Percentiles rank a stretch among this genome's conserved stretches.
These are phyloP conservation scores for Lasiurus borealis DNA, from an alignment of 2,113 vertebrate genomes.

Conservation along the genomic window DNA sequence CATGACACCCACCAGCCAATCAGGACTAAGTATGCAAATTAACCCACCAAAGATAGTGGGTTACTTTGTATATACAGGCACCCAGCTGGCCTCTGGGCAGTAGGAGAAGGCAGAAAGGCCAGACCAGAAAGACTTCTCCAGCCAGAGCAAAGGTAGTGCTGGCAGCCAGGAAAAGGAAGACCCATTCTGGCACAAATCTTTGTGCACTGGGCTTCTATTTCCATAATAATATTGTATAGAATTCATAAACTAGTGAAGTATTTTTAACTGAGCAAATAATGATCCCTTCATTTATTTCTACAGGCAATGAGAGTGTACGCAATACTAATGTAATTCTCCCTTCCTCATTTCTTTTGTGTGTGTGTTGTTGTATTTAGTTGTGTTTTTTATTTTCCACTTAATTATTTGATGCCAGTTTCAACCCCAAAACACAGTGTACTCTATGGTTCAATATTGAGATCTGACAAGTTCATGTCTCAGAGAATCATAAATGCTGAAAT, in stretches of 20 bases:
- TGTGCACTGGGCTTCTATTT: no score
- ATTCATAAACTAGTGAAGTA: background rate
- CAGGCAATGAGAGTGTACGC: background rate
- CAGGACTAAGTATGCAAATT: no score
- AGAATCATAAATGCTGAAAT: background rate
- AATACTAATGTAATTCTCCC: rapidly evolving
- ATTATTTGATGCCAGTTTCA: background rate
- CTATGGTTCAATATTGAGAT: background rate
- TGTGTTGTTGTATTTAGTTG: background rate
- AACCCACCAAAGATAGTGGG: no score
- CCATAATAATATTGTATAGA: background rate
- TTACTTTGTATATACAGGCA: no score
- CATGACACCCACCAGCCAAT: no score
- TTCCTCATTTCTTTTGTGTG: background rate
- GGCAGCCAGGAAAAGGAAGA: no score
- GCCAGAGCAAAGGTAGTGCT: no score
- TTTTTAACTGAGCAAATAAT: background rate
- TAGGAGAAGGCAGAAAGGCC: no score
- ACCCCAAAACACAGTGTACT: background rate
- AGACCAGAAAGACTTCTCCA: no score
- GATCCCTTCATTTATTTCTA: background rate
- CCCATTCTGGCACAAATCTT: no score
- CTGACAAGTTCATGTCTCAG: background rate
- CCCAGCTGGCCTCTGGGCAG: no score
- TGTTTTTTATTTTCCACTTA: background rate